phyloP scores from a whole-genome alignment of 2,797 vertebrate species.

The Arctocebus calabarensis region DNA sequence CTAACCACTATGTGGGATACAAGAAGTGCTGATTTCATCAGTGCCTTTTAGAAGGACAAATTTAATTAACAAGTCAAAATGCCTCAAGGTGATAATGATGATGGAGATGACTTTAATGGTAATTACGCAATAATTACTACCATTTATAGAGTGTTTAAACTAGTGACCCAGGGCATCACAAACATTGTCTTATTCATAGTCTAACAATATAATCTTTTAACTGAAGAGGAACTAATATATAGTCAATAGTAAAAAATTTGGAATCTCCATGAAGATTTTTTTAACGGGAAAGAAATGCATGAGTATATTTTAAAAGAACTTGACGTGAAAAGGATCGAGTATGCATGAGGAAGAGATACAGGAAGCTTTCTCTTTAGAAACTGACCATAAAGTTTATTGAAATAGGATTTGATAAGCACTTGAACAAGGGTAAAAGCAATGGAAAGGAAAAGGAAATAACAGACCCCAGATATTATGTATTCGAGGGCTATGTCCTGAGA shows the following conservation, averaged over 20 bases:
- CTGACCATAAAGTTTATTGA: neutral
- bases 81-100: neutral
- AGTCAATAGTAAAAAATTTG: neutral
- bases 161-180: neutral
- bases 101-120: neutral
- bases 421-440: neutral
- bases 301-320: neutral
- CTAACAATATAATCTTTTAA: neutral
- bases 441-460: neutral
- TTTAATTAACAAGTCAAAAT: neutral
- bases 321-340: fast-evolving
- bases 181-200: neutral
- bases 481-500: fast-evolving
- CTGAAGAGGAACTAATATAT: neutral
- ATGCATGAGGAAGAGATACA: too few species aligned
- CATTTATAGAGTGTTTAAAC: neutral
- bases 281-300: neutral
- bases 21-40: neutral
- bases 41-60: neutral
- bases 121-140: neutral
- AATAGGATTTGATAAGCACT: fast-evolving
- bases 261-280: neutral
- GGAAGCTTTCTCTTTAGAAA: neutral
- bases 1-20: neutral
- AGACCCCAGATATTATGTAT: neutral